A percentile compares a stretch with the other conserved stretches of the same genome.
These are phyloP conservation scores for Drosophila conformis DNA, from an alignment of 2,888 invertebrate genomes.

Conservation along the genomic window DNA sequence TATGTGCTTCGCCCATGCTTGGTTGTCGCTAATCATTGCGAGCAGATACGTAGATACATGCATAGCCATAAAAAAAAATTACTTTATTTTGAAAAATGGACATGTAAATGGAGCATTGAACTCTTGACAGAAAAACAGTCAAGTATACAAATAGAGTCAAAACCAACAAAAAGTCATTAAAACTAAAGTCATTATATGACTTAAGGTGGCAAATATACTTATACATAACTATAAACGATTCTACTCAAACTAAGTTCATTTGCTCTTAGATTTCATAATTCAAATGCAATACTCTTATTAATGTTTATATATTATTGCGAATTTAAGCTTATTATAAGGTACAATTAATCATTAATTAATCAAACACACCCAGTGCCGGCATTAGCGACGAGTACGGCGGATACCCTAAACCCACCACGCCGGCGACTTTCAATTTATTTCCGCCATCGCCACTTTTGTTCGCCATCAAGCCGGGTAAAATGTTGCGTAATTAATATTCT, in stretches of 20 bases:
- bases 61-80: background rate
- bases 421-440: background rate
- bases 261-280: background rate
- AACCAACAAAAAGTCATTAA: background rate
- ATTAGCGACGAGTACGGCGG: background rate
- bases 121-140: background rate
- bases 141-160: background rate
- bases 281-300: background rate
- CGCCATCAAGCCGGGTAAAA: conserved; percentile 24
- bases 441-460: background rate
- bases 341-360: background rate
- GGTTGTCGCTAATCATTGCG: conserved; percentile 52
- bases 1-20: conserved; percentile 9
- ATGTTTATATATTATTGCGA: background rate
- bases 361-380: background rate
- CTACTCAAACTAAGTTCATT: background rate
- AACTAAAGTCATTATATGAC: background rate
- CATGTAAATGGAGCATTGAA: background rate
- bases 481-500: conserved; percentile 67
- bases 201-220: background rate
- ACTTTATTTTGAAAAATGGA: background rate
- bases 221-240: background rate
- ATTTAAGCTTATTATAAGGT: background rate
- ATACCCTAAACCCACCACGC: background rate
- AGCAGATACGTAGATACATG: background rate